These are phyloP conservation scores for Eucriotettix oculatus DNA, from an alignment of 2,888 invertebrate genomes.

Conservation along the genomic window DNA sequence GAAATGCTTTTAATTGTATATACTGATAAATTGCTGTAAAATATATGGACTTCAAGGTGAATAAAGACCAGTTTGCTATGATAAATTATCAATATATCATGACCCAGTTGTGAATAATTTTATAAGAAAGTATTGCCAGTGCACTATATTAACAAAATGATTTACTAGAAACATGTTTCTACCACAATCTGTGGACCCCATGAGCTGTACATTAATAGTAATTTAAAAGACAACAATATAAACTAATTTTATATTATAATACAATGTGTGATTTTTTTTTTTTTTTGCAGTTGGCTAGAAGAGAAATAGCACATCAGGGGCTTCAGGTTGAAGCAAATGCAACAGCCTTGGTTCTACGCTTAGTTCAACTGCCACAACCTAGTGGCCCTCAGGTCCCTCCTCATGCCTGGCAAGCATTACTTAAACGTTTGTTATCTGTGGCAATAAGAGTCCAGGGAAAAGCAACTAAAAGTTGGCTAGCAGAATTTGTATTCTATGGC, in stretches of 20 bases:
- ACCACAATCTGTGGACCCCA: too few species aligned
- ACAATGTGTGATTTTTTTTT: neutral
- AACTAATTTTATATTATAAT: neutral
- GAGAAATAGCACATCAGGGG: constrained; percentile 80
- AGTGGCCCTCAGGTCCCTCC: constrained; percentile 20
- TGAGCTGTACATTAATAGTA: too few species aligned
- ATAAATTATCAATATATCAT: too few species aligned
- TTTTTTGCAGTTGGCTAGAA: constrained; percentile 43
- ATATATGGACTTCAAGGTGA: too few species aligned
- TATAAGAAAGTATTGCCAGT: too few species aligned
- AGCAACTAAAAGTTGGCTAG: constrained; percentile 50
- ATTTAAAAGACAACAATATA: neutral
- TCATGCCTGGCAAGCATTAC: constrained; percentile 50
- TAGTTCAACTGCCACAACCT: constrained; percentile 59
- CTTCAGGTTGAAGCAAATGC: constrained; percentile 86
- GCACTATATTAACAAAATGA: too few species aligned
- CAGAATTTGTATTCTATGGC: constrained; percentile 75
- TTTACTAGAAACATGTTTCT: too few species aligned
- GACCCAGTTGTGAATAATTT: too few species aligned
- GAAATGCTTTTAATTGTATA: too few species aligned
- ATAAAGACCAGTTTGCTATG: too few species aligned
- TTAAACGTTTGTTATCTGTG: constrained; percentile 65
- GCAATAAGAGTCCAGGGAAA: constrained; percentile 44
- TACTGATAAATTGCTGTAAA: too few species aligned
- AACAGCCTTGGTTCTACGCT: constrained; percentile 62